Base-by-base conservation (phyloP, 2,888 invertebrate genomes). In the Agrilus mali region DNA sequence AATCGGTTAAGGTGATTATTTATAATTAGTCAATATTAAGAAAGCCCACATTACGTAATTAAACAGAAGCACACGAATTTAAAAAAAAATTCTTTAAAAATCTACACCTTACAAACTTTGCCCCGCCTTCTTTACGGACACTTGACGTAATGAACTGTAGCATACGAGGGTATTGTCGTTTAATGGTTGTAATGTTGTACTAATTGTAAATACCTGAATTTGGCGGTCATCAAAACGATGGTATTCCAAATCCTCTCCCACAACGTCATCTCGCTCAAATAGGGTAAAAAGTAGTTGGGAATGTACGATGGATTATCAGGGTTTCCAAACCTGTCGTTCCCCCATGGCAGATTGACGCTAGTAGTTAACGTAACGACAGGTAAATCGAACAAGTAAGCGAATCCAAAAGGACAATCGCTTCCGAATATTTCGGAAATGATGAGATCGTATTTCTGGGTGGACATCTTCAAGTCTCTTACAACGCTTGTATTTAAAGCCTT, bases 341-440 rank as follows among this genome's bases (percentile, higher is more conserved):
- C 69, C 68, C 71, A 76, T 0, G 77, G 72, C 67, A 75, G 68
- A 7, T 73, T 52, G 0, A 67, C 59, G 40, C 73, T 71, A 0
- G 75, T 71, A 31, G 74, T 74, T 1, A 73, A 45, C 0, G 68
- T 73, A 1, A 78, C 65, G 3, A 73, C 68, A 1, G 78, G 76
- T 5, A 71, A 67, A 22, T 69, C 61, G 27, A 78, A 55, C 40
- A 69, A 57, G 52, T 75, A 59, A 3, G 74, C 74, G 2, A 78
- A 57, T 0, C 73, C 77, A 48, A 77, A 58, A 33, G 71, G 60
- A 52, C 78, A 78, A 47, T 78, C 75, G 33, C 70, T 68, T 46
- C 72, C 74, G 49, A 78, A 78, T 47, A 70, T 68, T 55, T 76
- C 76, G n/a, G 68, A 64, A 4, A 77, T 57, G 1, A 74, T 61